phyloP scores from a whole-genome alignment of 2,888 invertebrate species.

The Axea sp. region DNA sequence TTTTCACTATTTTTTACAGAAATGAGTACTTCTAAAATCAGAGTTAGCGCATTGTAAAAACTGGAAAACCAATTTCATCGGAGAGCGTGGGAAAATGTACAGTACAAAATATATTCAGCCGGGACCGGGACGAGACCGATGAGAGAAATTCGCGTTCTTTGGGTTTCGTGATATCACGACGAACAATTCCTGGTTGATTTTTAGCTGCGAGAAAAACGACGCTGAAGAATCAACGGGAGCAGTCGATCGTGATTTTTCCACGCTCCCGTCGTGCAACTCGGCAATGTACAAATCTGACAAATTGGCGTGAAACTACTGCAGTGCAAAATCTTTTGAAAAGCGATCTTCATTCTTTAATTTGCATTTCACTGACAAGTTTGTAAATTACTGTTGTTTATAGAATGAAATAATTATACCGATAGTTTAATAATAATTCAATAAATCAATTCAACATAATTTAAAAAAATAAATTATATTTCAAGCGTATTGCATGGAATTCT shows the following conservation, averaged over 20 bases:
- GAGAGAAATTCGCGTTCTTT: conserved; percentile 56
- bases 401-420: too few species aligned
- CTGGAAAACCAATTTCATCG: background rate
- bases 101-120: conserved; percentile 61
- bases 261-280: conserved; percentile 49
- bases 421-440: too few species aligned
- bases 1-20: too few species aligned
- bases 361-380: background rate
- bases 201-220: conserved; percentile 16
- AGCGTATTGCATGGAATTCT: too few species aligned
- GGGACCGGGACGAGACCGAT: conserved; percentile 48
- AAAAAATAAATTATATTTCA: too few species aligned
- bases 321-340: background rate
- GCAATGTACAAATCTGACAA: conserved; percentile 32
- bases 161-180: conserved; percentile 63
- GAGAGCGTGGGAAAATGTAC: conserved; percentile 66
- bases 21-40: too few species aligned
- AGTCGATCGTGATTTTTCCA: conserved; percentile 57
- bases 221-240: conserved; percentile 35
- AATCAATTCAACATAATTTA: too few species aligned
- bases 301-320: conserved; percentile 50
- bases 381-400: background rate
- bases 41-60: too few species aligned
- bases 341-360: background rate
- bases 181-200: conserved; percentile 32